phyloP scores from a whole-genome alignment of 2,797 vertebrate species.

The Poecile montanus region DNA sequence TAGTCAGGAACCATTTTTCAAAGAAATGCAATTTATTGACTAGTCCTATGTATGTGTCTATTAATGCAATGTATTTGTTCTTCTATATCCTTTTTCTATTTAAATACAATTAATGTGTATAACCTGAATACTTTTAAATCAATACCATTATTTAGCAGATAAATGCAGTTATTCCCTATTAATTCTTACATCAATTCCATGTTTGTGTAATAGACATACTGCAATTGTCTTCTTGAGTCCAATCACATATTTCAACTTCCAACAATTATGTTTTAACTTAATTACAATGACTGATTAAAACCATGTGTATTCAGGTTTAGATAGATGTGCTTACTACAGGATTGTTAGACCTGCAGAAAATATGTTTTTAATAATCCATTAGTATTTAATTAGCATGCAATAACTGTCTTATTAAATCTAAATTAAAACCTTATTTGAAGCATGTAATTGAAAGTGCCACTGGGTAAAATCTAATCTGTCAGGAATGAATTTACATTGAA shows the following conservation, averaged over 20 bases:
- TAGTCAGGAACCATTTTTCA: not conserved
- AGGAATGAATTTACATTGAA: conserved; percentile 47
- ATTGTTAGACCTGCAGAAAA: conserved; percentile 70
- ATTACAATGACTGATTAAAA: conserved; percentile 66
- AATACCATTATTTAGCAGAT: not conserved
- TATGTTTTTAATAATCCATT: conserved; percentile 72
- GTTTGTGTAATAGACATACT: conserved; percentile 22
- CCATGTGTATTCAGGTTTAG: conserved; percentile 63
- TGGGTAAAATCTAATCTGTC: conserved; percentile 69
- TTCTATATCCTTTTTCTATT: not conserved
- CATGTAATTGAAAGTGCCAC: conserved; percentile 70
- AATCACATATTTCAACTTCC: conserved; percentile 54
- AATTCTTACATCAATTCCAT: conserved; percentile 42
- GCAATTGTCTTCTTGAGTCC: conserved; percentile 45
- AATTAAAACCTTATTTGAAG: conserved; percentile 72
- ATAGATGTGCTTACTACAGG: conserved; percentile 53
- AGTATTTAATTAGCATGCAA: conserved; percentile 72
- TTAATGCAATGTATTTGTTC: not conserved
- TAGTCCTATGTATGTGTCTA: not conserved
- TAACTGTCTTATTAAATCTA: conserved; percentile 75
- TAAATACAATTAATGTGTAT: not conserved
- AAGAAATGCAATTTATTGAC: not conserved
- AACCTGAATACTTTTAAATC: conserved; percentile 26
- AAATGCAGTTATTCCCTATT: conserved; percentile 30
- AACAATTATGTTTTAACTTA: conserved; percentile 61